Base-by-base conservation (phyloP, 2,113 vertebrate genomes). In the Stictonetta naevosa region DNA sequence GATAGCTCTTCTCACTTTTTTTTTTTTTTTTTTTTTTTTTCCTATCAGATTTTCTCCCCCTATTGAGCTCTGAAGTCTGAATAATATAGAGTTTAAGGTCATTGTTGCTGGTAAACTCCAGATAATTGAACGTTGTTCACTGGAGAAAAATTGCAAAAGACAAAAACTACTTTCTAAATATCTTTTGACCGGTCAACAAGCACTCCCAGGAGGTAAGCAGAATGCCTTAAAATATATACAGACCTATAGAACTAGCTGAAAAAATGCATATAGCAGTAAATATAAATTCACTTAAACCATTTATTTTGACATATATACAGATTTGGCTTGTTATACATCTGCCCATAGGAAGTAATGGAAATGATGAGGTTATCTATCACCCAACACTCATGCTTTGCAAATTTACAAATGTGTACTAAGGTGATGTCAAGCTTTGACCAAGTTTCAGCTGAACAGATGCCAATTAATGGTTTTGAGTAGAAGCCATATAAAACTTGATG, bases 401-500 rank as follows among this genome's bases (percentile, higher is more conserved):
- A 86, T 84, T 78, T 85, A 64, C 34, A 72, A 78, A 58, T 52
- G 31, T 11, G 48, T n/a, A 44, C 69, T 75, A 23, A 79, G 77
- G 33, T 95, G 73, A 91, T 60, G 93, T 90, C 93, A 93, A 93
- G 83, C 31, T 72, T 76, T 92, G 86, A 94, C 82, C 38, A 78
- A 64, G 92, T 93, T 96, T 95, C 94, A 94, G 1, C 64, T 96
- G 96, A 90, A 91, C 13, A 6, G 2, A 25, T 6, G 93, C 93
- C 93, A 95, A 1, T 66, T 33, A 64, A 82, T 86, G 93, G 88
- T 31, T 97, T 86, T 97, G 92, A 95, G 73, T 28, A 42, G 80
- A 66, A 89, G 92, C 80, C 92, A 97, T 86, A 60, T 26, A 93
- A 86, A 97, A 93, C 64, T 53, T 86, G 55, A 80, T 84, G 72